These are phyloP conservation scores for Alosa sapidissima DNA, from an alignment of 2,797 vertebrate genomes.

Conservation along the genomic window DNA sequence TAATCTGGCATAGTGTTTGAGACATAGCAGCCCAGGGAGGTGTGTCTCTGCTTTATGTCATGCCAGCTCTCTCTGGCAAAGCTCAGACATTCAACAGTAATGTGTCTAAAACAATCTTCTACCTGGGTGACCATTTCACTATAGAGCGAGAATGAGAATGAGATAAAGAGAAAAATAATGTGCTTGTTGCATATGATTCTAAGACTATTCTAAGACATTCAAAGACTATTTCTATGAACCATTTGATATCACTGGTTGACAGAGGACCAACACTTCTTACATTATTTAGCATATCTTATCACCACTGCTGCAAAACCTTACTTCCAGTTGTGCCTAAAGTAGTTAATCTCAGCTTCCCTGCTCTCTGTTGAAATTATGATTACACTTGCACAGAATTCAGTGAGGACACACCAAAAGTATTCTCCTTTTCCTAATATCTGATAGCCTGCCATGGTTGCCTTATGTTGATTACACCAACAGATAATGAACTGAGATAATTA, in stretches of 20 bases:
- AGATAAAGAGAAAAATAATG: conserved; percentile 30
- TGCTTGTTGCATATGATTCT: background rate
- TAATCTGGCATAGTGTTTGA: conserved; percentile 27
- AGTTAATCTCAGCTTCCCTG: conserved; percentile 32
- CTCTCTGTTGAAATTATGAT: background rate
- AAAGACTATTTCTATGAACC: conserved; percentile 20
- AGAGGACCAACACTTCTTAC: conserved; percentile 64
- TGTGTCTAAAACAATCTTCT: conserved; percentile 25
- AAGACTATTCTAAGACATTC: conserved; percentile 15
- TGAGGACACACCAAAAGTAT: conserved; percentile 27
- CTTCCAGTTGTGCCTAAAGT: conserved; percentile 71
- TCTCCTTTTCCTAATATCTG: conserved; percentile 51
- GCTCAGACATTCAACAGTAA: conserved; percentile 36
- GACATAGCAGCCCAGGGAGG: conserved; percentile 37
- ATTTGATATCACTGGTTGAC: conserved; percentile 62
- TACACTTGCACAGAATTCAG: background rate
- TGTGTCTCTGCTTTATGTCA: conserved; percentile 54
- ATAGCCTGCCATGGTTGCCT: conserved; percentile 79
- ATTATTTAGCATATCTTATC: conserved; percentile 47
- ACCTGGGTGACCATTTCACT: conserved; percentile 16
- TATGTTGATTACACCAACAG: conserved; percentile 66
- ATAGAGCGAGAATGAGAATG: background rate
- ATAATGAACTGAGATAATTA: conserved; percentile 21
- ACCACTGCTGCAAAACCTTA: conserved; percentile 26
- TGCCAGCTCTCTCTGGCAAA: conserved; percentile 40